Evolutionary conservation across 1,140 invertebrate species (phyloP).

Genomic region (Sminthurides bifidus): DNA sequence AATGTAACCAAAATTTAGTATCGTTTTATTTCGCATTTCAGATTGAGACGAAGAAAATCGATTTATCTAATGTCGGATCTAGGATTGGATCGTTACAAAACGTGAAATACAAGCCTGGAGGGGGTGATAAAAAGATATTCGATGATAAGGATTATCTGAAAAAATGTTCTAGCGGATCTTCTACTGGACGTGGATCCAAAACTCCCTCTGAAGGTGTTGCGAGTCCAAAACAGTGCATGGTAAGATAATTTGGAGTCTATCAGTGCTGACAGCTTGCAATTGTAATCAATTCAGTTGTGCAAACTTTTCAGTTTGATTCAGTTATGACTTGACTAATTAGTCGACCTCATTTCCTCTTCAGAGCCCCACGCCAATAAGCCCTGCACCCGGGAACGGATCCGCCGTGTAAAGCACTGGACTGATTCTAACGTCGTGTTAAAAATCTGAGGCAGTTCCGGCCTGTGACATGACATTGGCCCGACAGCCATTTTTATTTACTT

Average conservation of each 20-base stretch:
- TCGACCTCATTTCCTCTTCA: background rate
- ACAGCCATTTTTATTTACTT: too few species aligned
- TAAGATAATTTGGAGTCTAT: background rate
- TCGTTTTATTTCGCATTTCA: conserved; percentile 13
- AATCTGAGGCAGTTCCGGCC: too few species aligned
- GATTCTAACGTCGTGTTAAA: too few species aligned
- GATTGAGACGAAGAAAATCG: conserved; percentile 32
- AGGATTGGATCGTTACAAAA: conserved; percentile 84
- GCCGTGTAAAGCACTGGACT: too few species aligned
- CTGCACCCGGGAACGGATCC: background rate
- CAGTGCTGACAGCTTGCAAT: background rate
- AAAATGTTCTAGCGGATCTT: background rate
- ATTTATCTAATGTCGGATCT: conserved; percentile 10
- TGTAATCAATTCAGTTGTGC: background rate
- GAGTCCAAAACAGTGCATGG: conserved; percentile 5
- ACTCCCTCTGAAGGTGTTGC: background rate
- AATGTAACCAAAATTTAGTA: conserved; percentile 18
- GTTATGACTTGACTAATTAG: background rate
- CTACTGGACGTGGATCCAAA: background rate
- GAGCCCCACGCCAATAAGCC: background rate
- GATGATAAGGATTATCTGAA: conserved; percentile 87
- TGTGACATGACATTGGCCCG: too few species aligned
- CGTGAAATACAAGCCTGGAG: conserved; percentile 82
- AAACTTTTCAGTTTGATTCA: background rate
- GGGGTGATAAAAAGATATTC: conserved; percentile 86